Evolutionary conservation across 2,113 vertebrate species (phyloP).

Genomic region (Athene noctua): DNA sequence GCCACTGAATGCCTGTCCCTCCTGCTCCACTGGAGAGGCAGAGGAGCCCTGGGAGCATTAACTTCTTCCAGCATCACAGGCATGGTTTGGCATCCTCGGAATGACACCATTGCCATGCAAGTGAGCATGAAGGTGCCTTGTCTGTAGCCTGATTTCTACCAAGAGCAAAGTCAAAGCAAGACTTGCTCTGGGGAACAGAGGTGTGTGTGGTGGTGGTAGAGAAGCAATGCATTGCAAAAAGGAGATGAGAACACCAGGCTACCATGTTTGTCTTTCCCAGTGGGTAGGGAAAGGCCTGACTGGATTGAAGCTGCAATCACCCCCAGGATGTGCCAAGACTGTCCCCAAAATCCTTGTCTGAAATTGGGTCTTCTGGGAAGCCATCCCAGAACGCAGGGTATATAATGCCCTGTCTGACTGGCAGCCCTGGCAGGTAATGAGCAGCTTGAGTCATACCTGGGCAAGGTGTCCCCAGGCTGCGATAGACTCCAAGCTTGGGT

Average conservation of each 20-base stretch:
- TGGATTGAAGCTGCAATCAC: not conserved
- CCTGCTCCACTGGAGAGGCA: not conserved
- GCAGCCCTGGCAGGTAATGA: not conserved
- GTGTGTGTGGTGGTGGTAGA: not conserved
- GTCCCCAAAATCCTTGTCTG: not conserved
- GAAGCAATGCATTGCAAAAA: not conserved
- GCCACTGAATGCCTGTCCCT: not conserved
- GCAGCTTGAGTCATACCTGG: slow-evolving; percentile 10
- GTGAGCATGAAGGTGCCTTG: accelerated
- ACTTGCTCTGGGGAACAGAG: not conserved
- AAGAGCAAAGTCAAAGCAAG: not conserved
- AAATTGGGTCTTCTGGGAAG: not conserved
- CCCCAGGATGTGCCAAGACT: not conserved
- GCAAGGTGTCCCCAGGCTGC: not conserved
- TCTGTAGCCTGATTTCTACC: not conserved
- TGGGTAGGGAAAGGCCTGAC: not conserved
- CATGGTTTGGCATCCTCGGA: not conserved
- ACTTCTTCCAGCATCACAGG: not conserved
- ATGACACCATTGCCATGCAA: not conserved
- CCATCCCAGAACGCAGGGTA: not conserved
- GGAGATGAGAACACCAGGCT: not conserved
- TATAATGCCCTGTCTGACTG: not conserved
- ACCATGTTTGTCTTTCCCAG: not conserved
- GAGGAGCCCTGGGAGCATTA: not conserved
- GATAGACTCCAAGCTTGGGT: not conserved